These are phyloP conservation scores for Diabrotica undecimpunctata DNA, from an alignment of 1,140 invertebrate genomes.

Conservation along the genomic window DNA sequence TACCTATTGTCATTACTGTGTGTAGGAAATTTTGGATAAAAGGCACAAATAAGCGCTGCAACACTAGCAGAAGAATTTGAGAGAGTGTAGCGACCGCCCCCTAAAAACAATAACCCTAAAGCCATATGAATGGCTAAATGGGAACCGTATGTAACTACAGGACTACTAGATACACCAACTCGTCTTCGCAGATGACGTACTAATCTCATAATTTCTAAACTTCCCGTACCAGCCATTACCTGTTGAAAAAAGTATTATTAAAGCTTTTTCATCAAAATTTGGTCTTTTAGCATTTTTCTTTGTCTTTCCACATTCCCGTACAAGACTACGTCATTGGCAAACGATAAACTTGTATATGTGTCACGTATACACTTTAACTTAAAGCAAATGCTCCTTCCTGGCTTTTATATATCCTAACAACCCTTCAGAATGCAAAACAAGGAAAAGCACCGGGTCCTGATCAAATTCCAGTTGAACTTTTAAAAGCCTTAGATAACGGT, in stretches of 20 bases:
- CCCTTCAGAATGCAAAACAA: no score
- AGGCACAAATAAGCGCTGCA: slow-evolving; percentile 84
- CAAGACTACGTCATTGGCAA: no score
- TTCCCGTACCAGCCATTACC: slow-evolving; percentile 91
- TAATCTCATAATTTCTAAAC: slow-evolving; percentile 80
- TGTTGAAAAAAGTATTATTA: slow-evolving; percentile 40
- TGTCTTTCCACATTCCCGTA: no score
- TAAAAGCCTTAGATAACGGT: no score
- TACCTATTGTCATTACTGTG: slow-evolving; percentile 93
- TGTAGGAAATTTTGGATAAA: slow-evolving; percentile 96
- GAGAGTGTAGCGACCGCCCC: slow-evolving; percentile 86
- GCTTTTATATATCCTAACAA: no score
- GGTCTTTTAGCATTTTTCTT: no score
- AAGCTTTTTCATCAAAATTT: no score
- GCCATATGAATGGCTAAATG: slow-evolving; percentile 95
- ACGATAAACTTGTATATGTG: no score
- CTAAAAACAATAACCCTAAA: slow-evolving; percentile 86
- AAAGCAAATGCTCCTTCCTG: no score
- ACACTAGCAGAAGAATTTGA: slow-evolving; percentile 79
- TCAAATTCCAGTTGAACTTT: no score
- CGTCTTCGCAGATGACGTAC: slow-evolving; percentile 78
- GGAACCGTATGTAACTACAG: slow-evolving; percentile 80
- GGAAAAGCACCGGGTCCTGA: no score
- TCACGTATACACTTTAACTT: no score
- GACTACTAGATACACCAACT: slow-evolving; percentile 59